Conservation (phyloP, 2,888 invertebrate species). For the Caenorhabditis panamensis region DNA sequence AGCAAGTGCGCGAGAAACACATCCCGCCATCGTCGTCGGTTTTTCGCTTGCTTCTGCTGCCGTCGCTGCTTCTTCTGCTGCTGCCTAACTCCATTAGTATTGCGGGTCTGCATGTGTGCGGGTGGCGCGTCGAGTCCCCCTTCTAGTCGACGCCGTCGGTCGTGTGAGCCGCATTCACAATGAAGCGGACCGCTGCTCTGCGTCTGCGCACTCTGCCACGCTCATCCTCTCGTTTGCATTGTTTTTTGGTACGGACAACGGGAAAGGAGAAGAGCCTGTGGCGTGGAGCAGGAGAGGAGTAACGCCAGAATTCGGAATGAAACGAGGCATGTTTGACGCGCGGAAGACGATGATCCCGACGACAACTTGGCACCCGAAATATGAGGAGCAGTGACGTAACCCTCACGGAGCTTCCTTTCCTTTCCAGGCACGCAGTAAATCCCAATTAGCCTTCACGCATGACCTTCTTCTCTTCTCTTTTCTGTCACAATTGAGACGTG, state of each 20-base stretch:
- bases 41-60: conserved; percentile 8
- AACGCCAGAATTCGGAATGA: conserved; percentile 33
- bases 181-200: conserved; percentile 47
- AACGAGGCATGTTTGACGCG: conserved; percentile 23
- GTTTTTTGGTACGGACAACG: conserved; percentile 49
- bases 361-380: conserved; percentile 27
- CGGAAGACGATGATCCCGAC: conserved; percentile 14
- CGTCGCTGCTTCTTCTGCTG: conserved; percentile 13
- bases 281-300: conserved; percentile 7
- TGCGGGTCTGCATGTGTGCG: conserved; percentile 45
- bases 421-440: background rate
- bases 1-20: conserved; percentile 40
- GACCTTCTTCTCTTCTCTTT: background rate
- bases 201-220: conserved; percentile 20
- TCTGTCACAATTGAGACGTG: background rate
- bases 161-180: conserved; percentile 52
- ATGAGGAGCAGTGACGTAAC: conserved; percentile 10
- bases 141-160: conserved; percentile 31
- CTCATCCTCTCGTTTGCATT: conserved; percentile 28
- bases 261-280: conserved; percentile 10
- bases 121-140: conserved; percentile 35
- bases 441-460: background rate
- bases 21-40: conserved; percentile 16
- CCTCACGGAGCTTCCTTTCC: background rate
- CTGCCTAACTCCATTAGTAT: conserved; percentile 59